These are phyloP conservation scores for Chaenocephalus aceratus DNA, from an alignment of 2,113 vertebrate genomes.

Conservation along the genomic window DNA sequence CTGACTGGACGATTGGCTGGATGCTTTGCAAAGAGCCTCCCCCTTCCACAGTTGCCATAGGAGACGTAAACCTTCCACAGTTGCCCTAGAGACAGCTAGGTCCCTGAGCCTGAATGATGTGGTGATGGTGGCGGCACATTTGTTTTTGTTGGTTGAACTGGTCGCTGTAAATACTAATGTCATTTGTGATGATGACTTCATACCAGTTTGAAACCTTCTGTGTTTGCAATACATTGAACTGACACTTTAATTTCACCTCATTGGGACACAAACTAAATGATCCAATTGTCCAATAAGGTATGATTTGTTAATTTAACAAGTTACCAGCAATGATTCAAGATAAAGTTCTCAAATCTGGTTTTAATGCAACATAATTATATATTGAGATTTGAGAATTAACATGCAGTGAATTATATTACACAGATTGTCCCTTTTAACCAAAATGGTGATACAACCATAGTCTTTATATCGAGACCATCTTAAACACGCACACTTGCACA, in stretches of 20 bases:
- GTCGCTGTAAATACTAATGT: conserved; percentile 16
- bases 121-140: conserved; percentile 47
- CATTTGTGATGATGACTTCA: background rate
- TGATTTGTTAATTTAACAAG: background rate
- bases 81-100: conserved; percentile 82
- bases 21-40: conserved; percentile 58
- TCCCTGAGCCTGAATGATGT: conserved; percentile 63
- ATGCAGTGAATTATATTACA: background rate
- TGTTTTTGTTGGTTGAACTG: conserved; percentile 18
- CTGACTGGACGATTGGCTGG: conserved; percentile 69
- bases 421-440: background rate
- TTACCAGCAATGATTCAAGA: background rate
- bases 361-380: background rate
- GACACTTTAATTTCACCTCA: background rate
- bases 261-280: background rate
- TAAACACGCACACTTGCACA: background rate
- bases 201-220: background rate
- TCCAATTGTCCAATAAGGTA: background rate
- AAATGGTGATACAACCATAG: background rate
- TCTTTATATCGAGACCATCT: background rate
- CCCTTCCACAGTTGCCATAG: conserved; percentile 81
- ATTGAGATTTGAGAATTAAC: background rate
- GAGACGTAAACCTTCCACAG: conserved; percentile 79
- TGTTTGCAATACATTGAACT: background rate
- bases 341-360: background rate